phyloP scores from a whole-genome alignment of 2,113 vertebrate genomes.

The Grantiella picta region DNA sequence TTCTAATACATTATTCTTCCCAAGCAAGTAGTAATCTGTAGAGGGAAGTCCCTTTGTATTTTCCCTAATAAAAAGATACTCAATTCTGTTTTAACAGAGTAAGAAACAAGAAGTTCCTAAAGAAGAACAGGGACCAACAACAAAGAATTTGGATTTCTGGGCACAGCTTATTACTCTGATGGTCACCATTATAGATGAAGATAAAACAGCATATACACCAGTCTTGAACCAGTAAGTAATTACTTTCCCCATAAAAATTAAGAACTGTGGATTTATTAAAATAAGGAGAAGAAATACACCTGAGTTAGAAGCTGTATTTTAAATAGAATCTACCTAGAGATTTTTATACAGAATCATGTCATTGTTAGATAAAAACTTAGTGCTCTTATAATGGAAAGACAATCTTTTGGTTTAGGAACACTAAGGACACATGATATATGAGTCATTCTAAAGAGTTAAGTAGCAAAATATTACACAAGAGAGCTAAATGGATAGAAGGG shows the following conservation, averaged over 20 bases:
- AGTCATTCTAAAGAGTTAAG: not conserved
- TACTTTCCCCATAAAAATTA: not conserved
- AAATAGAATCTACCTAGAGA: not conserved
- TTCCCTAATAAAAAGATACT: not conserved
- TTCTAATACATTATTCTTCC: not conserved
- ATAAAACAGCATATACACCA: constrained; percentile 89
- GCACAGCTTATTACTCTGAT: constrained; percentile 92
- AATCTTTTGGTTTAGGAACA: not conserved
- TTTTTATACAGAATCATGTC: not conserved
- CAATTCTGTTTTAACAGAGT: constrained; percentile 69
- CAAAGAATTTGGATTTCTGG: constrained; percentile 95
- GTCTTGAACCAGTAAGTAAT: constrained; percentile 90
- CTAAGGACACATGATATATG: not conserved
- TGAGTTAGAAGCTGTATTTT: not conserved
- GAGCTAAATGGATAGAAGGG: not conserved
- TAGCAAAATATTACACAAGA: not conserved
- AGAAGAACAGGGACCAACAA: constrained; percentile 91
- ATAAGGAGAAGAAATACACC: not conserved
- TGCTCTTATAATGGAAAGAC: not conserved
- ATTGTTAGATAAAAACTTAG: not conserved
- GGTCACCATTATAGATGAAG: constrained; percentile 93
- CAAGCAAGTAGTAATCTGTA: not conserved
- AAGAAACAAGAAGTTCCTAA: constrained; percentile 87
- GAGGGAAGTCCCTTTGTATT: not conserved
- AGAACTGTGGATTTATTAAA: not conserved